Evolutionary conservation across 2,113 vertebrate species (phyloP).

Genomic region (Bos indicus): DNA sequence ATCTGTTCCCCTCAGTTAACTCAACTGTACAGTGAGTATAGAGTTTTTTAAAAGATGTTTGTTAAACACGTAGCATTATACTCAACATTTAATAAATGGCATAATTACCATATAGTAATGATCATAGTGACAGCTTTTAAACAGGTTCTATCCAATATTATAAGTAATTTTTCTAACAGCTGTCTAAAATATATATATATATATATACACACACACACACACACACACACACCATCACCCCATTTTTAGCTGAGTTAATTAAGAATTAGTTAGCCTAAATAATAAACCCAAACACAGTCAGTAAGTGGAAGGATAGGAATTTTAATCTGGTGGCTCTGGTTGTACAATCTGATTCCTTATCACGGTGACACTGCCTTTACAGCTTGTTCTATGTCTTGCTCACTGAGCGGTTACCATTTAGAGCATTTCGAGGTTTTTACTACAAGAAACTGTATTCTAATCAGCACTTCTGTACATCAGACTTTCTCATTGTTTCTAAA

Average conservation of each 20-base stretch:
- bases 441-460: neutral
- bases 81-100: neutral
- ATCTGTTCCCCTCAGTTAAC: neutral
- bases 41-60: neutral
- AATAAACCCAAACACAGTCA: neutral
- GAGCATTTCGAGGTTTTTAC: neutral
- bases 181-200: neutral
- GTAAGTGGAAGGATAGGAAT: neutral
- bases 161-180: neutral
- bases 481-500: neutral
- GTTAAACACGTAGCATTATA: neutral
- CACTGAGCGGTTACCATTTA: neutral
- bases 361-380: neutral
- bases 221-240: neutral
- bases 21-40: neutral
- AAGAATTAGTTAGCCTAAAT: neutral
- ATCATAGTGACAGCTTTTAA: neutral
- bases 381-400: neutral
- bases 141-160: neutral
- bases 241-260: neutral
- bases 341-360: neutral
- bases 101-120: neutral
- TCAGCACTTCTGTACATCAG: neutral
- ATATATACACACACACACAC: too few species aligned
- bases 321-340: neutral